Base-by-base conservation (phyloP, 2,888 invertebrate species). In the Prionchulus punctatus region DNA sequence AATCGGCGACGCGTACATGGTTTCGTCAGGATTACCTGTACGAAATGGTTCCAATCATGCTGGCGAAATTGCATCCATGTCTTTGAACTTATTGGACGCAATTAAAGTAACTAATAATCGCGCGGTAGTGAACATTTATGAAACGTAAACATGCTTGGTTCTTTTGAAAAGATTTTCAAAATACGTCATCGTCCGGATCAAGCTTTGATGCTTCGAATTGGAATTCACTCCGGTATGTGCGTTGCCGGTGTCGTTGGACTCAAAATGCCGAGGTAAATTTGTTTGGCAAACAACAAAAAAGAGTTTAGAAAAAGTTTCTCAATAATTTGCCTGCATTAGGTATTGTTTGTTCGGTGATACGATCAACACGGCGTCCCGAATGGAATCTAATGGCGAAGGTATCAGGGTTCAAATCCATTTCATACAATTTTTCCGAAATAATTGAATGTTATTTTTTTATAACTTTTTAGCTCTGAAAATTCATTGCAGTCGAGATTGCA, bases 401-500 rank as follows among this genome's bases (percentile, higher is more conserved):
- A 36, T 12, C n/a, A n/a, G n/a, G n/a, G n/a, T n/a, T n/a, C n/a
- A 18, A 12, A 12, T 36, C 36, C 18, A 18, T 36, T 36, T 7
- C 36, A 12, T 18, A 7, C 7, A 36, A 36, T 36, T 18, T 18
- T 36, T 7, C 36, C 18, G 18, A 36, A 7, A 18, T 36, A 12
- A 36, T 36, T 36, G 18, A 18, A 12, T 23, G 21, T 21, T 18
- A 47, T 47, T 47, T 12, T 18, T 21, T 7, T 21, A 7, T 7
- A 21, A 12, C 23, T 48, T 61, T 62, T 28, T 48, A 73, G 72
- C 73, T 15, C 60, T 73, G 51, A 70, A 68, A 55, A 73, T 74
- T 26, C 74, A 74, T 60, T 69, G 70, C 53, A 73, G 73, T n/a
- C 58, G 62, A 36, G 64, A 66, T 23, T 69, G 69, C 43, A 70